Base-by-base conservation (phyloP, 2,888 invertebrate species). In the Himalopsyche anomala region DNA sequence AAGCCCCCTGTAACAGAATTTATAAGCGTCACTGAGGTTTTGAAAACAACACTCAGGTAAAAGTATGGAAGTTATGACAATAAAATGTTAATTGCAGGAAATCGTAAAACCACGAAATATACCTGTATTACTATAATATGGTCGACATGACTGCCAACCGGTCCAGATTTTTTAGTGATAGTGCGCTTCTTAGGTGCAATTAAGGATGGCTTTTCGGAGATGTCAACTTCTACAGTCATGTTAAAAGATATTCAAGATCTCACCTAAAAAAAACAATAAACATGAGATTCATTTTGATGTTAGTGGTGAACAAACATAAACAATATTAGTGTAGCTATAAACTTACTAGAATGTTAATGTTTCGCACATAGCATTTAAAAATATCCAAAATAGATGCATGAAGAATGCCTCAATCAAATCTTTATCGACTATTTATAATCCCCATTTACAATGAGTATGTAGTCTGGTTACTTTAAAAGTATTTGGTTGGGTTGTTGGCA, bases 61-160 rank as follows among this genome's bases (percentile, higher is more conserved):
- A 42, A 80, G 40, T 40, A 80, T 15, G 40, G n/a, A 3, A 4
- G 2, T 11, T 80, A 5, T 40, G 74, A 74, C 36, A 28, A 0
- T 36, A 4, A 80, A 3, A 40, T 80, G 17, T 80, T 40, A 17
- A 38, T 11, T 12, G 40, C 45, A 45, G 51, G 15, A 40, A 80
- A 17, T 80, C 55, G 9, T 36, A 55, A 62, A 82, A n/a, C n/a
- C 36, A 74, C 28, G 0, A 28, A 55, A 74, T 38, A 51, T 89
- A 94, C 94, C 92, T 95, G 94, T 80, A 94, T 93, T 88, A 93
- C 93, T 88, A 95, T 94, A 87, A 95, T 94, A 89, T 94, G 95
- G 89, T 95, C 95, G 84, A 94, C 94, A 92, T 95, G 94, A 89
- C 94, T 93, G 87, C 92, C 91, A 89, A 92, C 92, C 45, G 92